A percentile compares a stretch with the other conserved stretches of the same genome.
phyloP scores from a whole-genome alignment of 2,113 vertebrate species.

The Ciconia boyciana region DNA sequence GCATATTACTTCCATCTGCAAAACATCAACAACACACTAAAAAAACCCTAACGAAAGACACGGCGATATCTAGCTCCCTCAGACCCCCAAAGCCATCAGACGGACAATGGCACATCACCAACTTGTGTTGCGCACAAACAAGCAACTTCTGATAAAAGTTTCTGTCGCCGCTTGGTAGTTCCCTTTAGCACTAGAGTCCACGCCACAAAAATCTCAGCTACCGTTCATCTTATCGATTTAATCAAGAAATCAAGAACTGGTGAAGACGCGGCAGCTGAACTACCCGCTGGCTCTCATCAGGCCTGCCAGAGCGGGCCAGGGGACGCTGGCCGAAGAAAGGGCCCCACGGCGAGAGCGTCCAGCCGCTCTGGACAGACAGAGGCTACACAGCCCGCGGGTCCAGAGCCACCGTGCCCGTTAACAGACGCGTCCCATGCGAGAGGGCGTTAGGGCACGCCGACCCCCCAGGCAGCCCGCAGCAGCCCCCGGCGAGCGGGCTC shows the following conservation, averaged over 20 bases:
- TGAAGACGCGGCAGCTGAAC: too few species aligned
- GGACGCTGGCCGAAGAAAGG: rapidly evolving
- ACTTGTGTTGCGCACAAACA: rapidly evolving
- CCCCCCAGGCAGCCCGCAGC: too few species aligned
- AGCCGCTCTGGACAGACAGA: rapidly evolving
- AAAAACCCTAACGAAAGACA: rapidly evolving
- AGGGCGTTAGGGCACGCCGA: rapidly evolving
- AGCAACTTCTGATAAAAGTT: neutral
- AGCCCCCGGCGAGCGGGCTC: too few species aligned
- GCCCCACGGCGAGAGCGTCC: neutral
- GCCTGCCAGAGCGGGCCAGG: neutral
- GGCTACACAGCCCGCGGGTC: neutral
- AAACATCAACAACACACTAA: rapidly evolving
- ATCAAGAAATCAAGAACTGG: neutral
- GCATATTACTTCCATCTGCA: rapidly evolving
- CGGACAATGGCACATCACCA: too few species aligned
- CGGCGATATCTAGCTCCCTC: rapidly evolving
- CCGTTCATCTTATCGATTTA: rapidly evolving
- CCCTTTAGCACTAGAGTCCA: neutral
- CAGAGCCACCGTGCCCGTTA: rapidly evolving
- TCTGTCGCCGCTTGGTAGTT: too few species aligned
- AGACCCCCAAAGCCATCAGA: rapidly evolving
- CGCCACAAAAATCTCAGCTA: neutral
- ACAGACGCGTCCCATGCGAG: rapidly evolving
- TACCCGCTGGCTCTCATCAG: rapidly evolving